Evolutionary conservation across 2,888 invertebrate species (phyloP).

Genomic region (Cerceris ruficornis): DNA sequence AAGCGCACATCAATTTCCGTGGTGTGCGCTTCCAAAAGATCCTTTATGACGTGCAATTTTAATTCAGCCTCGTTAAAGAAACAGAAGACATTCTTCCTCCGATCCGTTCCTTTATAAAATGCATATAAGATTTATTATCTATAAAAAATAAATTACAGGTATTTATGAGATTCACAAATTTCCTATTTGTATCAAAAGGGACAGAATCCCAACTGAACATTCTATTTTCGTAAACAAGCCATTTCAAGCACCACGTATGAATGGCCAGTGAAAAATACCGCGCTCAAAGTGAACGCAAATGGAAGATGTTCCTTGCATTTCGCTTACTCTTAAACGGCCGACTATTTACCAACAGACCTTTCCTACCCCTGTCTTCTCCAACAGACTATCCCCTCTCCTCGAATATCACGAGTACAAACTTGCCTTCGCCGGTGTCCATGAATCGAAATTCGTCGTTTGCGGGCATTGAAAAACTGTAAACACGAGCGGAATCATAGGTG

Average conservation of each 20-base stretch:
- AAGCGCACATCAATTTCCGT: too few species aligned
- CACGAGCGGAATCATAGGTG: conserved; percentile 18
- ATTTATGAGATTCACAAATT: too few species aligned
- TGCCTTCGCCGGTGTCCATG: conserved; percentile 4
- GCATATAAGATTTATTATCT: too few species aligned
- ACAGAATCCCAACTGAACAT: too few species aligned
- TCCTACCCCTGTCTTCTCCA: conserved; percentile 57
- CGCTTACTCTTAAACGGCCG: conserved; percentile 16
- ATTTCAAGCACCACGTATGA: not conserved
- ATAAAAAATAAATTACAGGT: too few species aligned
- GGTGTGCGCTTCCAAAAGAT: too few species aligned
- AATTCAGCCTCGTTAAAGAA: too few species aligned
- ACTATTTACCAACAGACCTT: conserved; percentile 58
- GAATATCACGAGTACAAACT: not conserved
- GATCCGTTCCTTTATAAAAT: too few species aligned
- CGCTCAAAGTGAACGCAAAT: not conserved
- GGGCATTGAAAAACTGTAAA: conserved; percentile 40
- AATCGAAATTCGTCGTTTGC: conserved; percentile 4
- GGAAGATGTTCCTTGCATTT: conserved; percentile 2
- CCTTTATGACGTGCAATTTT: too few species aligned
- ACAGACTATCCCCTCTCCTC: not conserved
- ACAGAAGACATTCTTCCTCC: too few species aligned
- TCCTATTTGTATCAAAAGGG: too few species aligned
- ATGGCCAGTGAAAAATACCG: not conserved
- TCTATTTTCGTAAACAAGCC: not conserved